These are phyloP conservation scores for Psephotus haematonotus DNA, from an alignment of 2,113 vertebrate genomes.

Conservation along the genomic window DNA sequence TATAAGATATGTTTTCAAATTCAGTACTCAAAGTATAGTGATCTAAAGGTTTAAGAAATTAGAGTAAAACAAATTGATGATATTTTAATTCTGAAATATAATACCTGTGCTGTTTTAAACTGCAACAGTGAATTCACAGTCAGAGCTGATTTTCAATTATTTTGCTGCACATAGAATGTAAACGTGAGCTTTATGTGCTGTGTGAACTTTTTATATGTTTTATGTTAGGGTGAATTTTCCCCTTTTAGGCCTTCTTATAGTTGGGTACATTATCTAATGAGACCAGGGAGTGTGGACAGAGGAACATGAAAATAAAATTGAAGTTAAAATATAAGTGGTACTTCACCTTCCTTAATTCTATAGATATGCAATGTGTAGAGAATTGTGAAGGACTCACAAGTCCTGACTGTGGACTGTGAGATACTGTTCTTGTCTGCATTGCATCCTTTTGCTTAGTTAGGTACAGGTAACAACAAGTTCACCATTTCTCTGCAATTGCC, in stretches of 20 bases:
- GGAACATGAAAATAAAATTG: not conserved
- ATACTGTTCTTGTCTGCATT: not conserved
- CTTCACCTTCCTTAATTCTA: not conserved
- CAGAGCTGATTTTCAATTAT: not conserved
- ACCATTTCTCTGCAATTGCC: not conserved
- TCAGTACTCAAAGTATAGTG: not conserved
- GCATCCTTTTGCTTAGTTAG: not conserved
- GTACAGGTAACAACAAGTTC: rapidly evolving
- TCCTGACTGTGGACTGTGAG: not conserved
- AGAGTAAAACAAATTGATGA: not conserved
- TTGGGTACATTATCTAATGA: not conserved
- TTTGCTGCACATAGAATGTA: not conserved
- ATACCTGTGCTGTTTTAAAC: not conserved
- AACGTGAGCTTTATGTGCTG: not conserved
- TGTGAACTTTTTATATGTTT: not conserved
- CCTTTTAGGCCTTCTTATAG: not conserved
- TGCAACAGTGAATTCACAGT: not conserved
- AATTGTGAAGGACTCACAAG: not conserved
- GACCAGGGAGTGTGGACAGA: not conserved
- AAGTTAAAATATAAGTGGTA: not conserved
- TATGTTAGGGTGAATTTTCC: not conserved
- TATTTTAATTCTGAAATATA: not conserved
- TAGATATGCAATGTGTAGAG: rapidly evolving
- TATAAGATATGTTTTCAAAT: not conserved
- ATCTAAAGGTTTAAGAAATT: not conserved